These are phyloP conservation scores for Baryphthengus martii DNA, from an alignment of 2,113 vertebrate genomes.

Conservation along the genomic window DNA sequence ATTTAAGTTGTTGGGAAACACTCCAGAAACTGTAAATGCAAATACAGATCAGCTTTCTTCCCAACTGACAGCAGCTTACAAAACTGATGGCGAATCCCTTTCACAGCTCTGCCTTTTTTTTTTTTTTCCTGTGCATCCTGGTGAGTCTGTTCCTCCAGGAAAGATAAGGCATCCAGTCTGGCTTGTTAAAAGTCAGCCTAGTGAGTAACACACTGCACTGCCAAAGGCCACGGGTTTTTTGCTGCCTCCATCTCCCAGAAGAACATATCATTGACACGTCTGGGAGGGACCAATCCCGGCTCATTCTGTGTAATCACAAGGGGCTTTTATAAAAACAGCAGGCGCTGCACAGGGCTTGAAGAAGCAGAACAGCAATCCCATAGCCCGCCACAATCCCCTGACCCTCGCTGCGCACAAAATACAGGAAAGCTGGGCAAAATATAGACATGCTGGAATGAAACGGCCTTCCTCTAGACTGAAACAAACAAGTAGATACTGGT, in stretches of 20 bases:
- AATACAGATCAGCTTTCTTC: background rate
- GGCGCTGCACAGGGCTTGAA: background rate
- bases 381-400: fast-evolving
- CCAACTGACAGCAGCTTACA: background rate
- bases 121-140: background rate
- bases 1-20: background rate
- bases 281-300: background rate
- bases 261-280: fast-evolving
- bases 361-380: background rate
- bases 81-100: background rate
- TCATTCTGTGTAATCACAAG: too few species aligned
- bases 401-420: background rate
- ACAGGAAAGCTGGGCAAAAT: background rate
- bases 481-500: background rate
- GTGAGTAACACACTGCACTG: background rate
- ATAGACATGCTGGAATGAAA: background rate
- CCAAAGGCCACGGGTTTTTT: background rate
- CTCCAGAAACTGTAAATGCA: background rate
- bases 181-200: background rate
- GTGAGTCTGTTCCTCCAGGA: background rate
- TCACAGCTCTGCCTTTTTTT: background rate
- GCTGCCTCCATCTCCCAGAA: background rate
- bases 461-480: background rate
- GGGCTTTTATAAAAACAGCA: background rate
- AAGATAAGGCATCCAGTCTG: background rate